These are phyloP conservation scores for Orchesella cincta DNA, from an alignment of 1,140 invertebrate genomes.

Conservation along the genomic window DNA sequence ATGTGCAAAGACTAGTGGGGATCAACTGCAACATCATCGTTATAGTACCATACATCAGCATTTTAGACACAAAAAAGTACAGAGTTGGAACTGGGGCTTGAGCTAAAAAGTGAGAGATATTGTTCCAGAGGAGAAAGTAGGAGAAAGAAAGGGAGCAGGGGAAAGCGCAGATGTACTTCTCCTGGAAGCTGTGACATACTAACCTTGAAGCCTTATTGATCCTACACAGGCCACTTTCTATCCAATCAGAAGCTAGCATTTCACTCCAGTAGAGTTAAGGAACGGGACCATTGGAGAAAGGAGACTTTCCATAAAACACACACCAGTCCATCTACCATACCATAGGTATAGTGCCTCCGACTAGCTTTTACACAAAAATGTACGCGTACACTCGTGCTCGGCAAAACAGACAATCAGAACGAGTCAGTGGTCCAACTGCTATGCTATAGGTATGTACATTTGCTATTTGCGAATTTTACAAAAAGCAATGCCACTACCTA, in stretches of 20 bases:
- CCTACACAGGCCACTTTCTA: not conserved
- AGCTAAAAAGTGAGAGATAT: not conserved
- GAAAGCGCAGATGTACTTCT: slow-evolving; percentile 25
- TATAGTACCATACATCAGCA: not conserved
- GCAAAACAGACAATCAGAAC: no score
- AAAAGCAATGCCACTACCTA: no score
- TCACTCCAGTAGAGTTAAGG: not conserved
- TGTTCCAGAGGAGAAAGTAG: not conserved
- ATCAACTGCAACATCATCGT: not conserved
- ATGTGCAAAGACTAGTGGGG: slow-evolving; percentile 1
- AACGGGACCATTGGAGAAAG: not conserved
- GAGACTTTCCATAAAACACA: not conserved
- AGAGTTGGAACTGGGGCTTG: not conserved
- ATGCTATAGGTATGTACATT: no score
- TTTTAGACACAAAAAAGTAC: not conserved
- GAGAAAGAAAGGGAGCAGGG: slow-evolving; percentile 17
- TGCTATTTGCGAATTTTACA: no score
- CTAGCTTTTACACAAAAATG: no score
- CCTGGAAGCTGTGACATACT: slow-evolving; percentile 37
- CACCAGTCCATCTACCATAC: no score
- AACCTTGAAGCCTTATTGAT: slow-evolving; percentile 48
- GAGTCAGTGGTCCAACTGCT: no score
- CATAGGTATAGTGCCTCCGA: no score
- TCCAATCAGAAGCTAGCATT: not conserved
- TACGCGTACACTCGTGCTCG: no score